Conservation (phyloP, 2,797 vertebrate species). For the Phrynocephalus guinanensis region DNA sequence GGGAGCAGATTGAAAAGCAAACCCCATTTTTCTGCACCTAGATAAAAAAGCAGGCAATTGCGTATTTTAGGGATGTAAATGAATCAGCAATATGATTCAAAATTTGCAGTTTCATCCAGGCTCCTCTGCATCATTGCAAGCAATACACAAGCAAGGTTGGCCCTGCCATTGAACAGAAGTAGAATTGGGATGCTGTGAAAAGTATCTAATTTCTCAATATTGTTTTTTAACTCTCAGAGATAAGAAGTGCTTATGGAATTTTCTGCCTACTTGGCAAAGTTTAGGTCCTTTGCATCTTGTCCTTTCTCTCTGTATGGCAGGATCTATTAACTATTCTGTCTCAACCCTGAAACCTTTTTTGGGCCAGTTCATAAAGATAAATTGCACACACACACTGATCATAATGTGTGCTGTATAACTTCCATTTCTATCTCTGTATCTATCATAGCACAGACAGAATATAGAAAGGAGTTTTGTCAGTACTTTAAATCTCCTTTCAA, state of each 20-base stretch:
- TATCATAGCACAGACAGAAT: not conserved
- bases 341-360: not conserved
- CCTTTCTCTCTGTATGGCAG: not conserved
- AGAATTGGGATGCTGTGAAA: not conserved
- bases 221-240: not conserved
- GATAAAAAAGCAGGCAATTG: not conserved
- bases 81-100: not conserved
- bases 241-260: not conserved
- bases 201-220: not conserved
- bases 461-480: not conserved
- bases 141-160: not conserved
- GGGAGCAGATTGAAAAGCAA: not conserved
- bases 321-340: not conserved
- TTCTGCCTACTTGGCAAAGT: not conserved
- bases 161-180: not conserved
- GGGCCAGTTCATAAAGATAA: not conserved
- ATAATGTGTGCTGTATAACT: not conserved
- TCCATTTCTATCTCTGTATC: not conserved
- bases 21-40: not conserved
- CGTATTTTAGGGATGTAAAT: not conserved
- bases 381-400: not conserved
- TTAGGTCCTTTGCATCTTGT: not conserved
- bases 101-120: not conserved
- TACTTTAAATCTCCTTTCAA: not conserved
- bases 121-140: not conserved